Conservation (phyloP, 2,113 vertebrate genomes). For the Martes martes region DNA sequence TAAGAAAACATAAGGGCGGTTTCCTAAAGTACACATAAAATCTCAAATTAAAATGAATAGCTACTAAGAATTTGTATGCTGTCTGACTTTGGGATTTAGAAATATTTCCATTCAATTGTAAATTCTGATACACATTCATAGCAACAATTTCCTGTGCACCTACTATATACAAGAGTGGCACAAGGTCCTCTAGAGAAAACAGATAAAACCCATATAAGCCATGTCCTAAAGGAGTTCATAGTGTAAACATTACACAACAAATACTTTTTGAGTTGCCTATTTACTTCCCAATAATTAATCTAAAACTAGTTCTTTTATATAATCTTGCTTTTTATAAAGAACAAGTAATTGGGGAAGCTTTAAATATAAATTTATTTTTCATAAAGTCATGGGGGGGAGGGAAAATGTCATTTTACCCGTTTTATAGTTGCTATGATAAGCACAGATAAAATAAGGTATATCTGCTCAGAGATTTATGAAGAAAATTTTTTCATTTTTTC, state of each 20-base stretch:
- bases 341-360: background rate
- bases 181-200: background rate
- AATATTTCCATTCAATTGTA: conserved; percentile 2
- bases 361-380: conserved; percentile 37
- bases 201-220: background rate
- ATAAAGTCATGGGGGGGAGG: background rate
- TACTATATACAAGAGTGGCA: background rate
- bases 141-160: background rate
- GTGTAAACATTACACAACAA: background rate
- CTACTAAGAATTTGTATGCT: background rate
- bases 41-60: conserved; percentile 34
- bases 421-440: background rate
- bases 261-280: background rate
- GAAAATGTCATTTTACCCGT: background rate
- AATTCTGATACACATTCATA: background rate
- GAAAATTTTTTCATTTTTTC: background rate
- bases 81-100: conserved; percentile 15
- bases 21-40: conserved; percentile 84
- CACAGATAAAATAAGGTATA: background rate
- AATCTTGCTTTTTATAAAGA: conserved; percentile 39
- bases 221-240: background rate
- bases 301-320: conserved; percentile 2
- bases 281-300: background rate
- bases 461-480: background rate
- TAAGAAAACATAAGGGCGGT: conserved; percentile 96